Evolutionary conservation across 2,888 invertebrate species (phyloP).

Genomic region (Platycnemis pennipes): DNA sequence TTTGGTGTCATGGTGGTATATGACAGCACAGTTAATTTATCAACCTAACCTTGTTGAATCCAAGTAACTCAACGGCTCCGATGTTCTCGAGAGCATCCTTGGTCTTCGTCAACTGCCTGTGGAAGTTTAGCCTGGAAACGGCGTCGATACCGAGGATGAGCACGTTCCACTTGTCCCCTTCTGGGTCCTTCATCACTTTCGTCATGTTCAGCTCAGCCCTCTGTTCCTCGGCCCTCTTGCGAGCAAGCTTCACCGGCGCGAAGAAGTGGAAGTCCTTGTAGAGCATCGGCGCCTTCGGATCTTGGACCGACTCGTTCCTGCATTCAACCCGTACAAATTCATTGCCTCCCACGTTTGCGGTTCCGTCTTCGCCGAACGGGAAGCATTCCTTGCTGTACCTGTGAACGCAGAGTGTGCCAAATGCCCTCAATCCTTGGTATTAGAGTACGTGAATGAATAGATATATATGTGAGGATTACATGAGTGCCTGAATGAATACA

Average conservation of each 20-base stretch:
- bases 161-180: slow-evolving; percentile 69
- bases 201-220: slow-evolving; percentile 30
- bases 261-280: slow-evolving; percentile 87
- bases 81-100: slow-evolving; percentile 82
- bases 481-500: no score
- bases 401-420: not conserved
- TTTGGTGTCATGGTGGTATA: no score
- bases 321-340: slow-evolving; percentile 88
- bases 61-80: slow-evolving; percentile 88
- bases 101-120: slow-evolving; percentile 91
- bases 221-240: slow-evolving; percentile 74
- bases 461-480: no score
- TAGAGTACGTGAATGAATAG: no score
- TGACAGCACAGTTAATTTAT: no score
- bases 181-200: not conserved
- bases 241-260: slow-evolving; percentile 78
- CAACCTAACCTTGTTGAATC: slow-evolving; percentile 89
- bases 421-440: no score
- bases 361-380: slow-evolving; percentile 79
- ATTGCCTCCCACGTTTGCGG: slow-evolving; percentile 82
- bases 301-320: slow-evolving; percentile 74
- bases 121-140: slow-evolving; percentile 91
- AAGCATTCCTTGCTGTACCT: slow-evolving; percentile 80
- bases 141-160: slow-evolving; percentile 87
- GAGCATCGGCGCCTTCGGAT: slow-evolving; percentile 78